Evolutionary conservation across 2,888 invertebrate species (phyloP).

Genomic region (Morpho helenor): DNA sequence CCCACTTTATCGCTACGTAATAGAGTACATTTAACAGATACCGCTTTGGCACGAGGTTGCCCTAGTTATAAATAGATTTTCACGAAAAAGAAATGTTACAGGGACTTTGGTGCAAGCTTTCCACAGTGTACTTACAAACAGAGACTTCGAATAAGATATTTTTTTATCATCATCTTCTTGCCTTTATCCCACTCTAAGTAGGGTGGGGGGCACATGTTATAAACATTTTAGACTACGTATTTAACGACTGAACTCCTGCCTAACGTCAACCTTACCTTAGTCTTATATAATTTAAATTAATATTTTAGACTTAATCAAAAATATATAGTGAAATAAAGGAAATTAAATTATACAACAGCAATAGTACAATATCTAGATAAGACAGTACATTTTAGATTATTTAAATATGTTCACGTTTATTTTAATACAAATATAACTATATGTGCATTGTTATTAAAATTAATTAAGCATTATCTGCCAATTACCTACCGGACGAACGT

Average conservation of each 20-base stretch:
- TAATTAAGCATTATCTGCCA: conserved; percentile 22
- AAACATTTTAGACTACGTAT: too few species aligned
- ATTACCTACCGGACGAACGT: conserved; percentile 23
- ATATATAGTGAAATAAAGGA: too few species aligned
- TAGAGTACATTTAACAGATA: conserved; percentile 38
- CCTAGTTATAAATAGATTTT: conserved; percentile 80
- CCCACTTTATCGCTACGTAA: conserved; percentile 29
- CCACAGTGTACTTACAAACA: conserved; percentile 48
- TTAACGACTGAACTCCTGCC: too few species aligned
- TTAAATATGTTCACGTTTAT: not conserved
- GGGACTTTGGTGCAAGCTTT: conserved; percentile 74
- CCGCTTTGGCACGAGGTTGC: conserved; percentile 50
- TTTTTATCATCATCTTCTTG: too few species aligned
- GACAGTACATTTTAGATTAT: not conserved
- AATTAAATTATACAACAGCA: too few species aligned
- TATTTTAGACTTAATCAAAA: too few species aligned
- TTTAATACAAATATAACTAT: conserved; percentile 16
- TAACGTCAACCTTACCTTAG: too few species aligned
- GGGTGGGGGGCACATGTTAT: too few species aligned
- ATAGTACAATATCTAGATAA: not conserved
- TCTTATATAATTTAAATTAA: too few species aligned
- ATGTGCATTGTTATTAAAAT: conserved; percentile 17
- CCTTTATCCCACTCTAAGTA: too few species aligned
- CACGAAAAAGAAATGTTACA: conserved; percentile 80
- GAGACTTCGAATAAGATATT: conserved; percentile 29